Evolutionary conservation across 2,888 invertebrate species (phyloP).

Genomic region (Nephrotoma flavescens): DNA sequence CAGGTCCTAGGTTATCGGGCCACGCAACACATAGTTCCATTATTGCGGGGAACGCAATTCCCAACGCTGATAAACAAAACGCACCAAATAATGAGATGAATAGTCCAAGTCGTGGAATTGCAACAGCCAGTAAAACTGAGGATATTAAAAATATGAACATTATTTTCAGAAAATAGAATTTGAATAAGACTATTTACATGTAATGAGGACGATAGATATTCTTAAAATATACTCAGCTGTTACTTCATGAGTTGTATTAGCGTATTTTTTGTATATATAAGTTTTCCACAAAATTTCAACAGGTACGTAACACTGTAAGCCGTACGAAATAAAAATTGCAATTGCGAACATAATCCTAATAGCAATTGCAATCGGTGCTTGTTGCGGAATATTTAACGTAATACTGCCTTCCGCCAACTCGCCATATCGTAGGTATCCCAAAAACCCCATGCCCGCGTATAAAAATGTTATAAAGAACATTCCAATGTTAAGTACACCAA

Average conservation of each 20-base stretch:
- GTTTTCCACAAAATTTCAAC: conserved; percentile 59
- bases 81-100: conserved; percentile 67
- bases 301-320: conserved; percentile 80
- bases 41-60: conserved; percentile 59
- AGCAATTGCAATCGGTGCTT: conserved; percentile 43
- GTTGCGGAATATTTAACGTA: conserved; percentile 61
- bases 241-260: conserved; percentile 26
- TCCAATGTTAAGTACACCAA: conserved; percentile 68
- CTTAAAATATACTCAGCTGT: conserved; percentile 38
- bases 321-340: conserved; percentile 69
- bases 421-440: conserved; percentile 74
- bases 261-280: conserved; percentile 29
- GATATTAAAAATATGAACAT: conserved; percentile 14
- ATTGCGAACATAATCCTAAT: conserved; percentile 46
- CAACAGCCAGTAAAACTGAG: conserved; percentile 56
- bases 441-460: conserved; percentile 66
- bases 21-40: conserved; percentile 59
- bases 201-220: conserved; percentile 37
- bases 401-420: conserved; percentile 53
- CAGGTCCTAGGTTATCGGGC: conserved; percentile 40
- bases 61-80: conserved; percentile 54
- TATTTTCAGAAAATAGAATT: neutral
- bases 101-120: conserved; percentile 53
- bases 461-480: conserved; percentile 63
- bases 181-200: conserved; percentile 38